These are phyloP conservation scores for Drosophila pachea DNA, from an alignment of 1,140 invertebrate species.

Conservation along the genomic window DNA sequence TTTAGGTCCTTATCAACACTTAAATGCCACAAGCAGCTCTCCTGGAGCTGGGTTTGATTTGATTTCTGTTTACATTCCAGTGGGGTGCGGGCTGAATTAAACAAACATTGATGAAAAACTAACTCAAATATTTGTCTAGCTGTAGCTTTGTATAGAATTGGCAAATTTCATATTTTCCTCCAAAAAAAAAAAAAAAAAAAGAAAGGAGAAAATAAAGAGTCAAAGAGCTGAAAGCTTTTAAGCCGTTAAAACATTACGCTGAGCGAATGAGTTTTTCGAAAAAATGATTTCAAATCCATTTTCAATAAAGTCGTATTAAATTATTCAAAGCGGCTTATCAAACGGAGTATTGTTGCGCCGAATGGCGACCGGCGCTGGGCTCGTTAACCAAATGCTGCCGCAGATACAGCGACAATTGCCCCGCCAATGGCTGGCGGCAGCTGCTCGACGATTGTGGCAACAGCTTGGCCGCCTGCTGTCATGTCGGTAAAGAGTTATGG, in stretches of 20 bases:
- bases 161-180: no score
- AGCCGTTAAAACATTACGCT: no score
- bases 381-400: constrained; percentile 19
- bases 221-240: no score
- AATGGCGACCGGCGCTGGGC: neutral
- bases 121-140: no score
- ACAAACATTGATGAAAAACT: no score
- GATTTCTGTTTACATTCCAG: constrained; percentile 6
- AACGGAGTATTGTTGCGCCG: neutral
- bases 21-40: constrained; percentile 3
- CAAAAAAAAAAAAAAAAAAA: no score
- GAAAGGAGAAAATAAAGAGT: no score
- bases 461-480: constrained; percentile 36
- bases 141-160: no score
- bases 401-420: constrained; percentile 3
- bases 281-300: constrained; percentile 26
- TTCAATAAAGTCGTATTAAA: constrained; percentile 20
- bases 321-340: constrained; percentile 27
- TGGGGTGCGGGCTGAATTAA: no score
- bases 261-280: no score
- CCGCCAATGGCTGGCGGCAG: neutral
- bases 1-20: constrained; percentile 21
- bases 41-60: constrained; percentile 1
- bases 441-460: constrained; percentile 5
- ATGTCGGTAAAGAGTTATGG: constrained; percentile 74